Base-by-base conservation (phyloP, 2,113 vertebrate species). In the Passer domesticus region DNA sequence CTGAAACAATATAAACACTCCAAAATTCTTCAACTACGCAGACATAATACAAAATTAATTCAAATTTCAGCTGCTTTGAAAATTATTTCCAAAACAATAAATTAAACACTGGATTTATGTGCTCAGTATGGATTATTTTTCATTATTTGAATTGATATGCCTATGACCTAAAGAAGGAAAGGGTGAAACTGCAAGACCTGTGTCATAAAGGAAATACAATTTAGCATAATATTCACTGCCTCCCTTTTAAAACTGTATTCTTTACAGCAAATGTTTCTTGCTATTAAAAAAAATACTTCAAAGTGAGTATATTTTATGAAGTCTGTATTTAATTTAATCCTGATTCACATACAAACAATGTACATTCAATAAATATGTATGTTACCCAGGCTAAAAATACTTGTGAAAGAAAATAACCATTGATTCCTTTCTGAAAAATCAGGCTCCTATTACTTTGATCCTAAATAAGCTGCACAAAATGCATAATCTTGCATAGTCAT, bases 321-420 rank as follows among this genome's bases (percentile, higher is more conserved):
- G 5, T 44, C 35, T 68, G 44, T 55, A 41, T 70, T 90, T 83
- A 90, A 56, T 55, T 83, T 30, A 92, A 15, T 27, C 11, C 9
- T 64, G 4, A 87, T 81, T 94, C 52, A 91, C 79, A 94, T 60
- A 68, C 24, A 93, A 76, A 69, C 13, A 64, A 73, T 60, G 37
- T 18, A 53, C 17, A 75, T 92, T 92, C 49, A 75, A 70, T 83
- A 96, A 90, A 85, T 92, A 87, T 78, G 24, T 39, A 90, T 30
- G 17, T 62, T 69, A 63, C 67, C 84, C 33, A 63, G 17, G n/a
- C 56, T 91, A 87, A 93, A 94, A 92, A 84, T 70, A 78, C 44
- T 81, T 87, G 56, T 78, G 50, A 52, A 87, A 78, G 47, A 90
- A 90, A 92, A 90, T 81, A 94, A 86, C 35, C 47, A 68, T 47